Percentiles rank a stretch among this genome's conserved stretches.
These are phyloP conservation scores for Nemoura dubitans DNA, from an alignment of 2,888 invertebrate species.

Conservation along the genomic window DNA sequence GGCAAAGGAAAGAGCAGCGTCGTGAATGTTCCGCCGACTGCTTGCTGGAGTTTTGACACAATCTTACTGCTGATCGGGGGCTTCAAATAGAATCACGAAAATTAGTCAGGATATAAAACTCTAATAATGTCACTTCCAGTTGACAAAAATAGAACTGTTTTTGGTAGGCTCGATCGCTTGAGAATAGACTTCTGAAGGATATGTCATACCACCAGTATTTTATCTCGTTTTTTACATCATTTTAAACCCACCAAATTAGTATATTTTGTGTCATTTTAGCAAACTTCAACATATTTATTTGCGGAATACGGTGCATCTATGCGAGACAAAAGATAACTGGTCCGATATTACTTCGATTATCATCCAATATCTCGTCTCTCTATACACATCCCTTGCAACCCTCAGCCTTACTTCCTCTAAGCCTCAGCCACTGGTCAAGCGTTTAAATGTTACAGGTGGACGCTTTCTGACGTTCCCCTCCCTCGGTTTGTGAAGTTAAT, in stretches of 20 bases:
- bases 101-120: background rate
- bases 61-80: background rate
- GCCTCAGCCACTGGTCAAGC: background rate
- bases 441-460: background rate
- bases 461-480: background rate
- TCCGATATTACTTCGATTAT: too few relatives aligned
- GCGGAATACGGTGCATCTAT: too few relatives aligned
- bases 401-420: background rate
- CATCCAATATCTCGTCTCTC: too few relatives aligned
- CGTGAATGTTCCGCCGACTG: background rate
- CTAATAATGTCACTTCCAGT: constrained; percentile 5
- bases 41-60: background rate
- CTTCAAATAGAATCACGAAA: background rate
- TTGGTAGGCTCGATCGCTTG: background rate
- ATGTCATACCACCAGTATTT: too few relatives aligned
- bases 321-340: too few relatives aligned
- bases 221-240: too few relatives aligned
- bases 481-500: background rate
- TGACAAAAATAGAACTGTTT: background rate
- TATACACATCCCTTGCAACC: too few relatives aligned
- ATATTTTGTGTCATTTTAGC: too few relatives aligned
- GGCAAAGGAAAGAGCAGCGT: background rate
- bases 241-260: too few relatives aligned
- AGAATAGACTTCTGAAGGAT: background rate
- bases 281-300: too few relatives aligned